A percentile compares a stretch with the other conserved stretches of the same genome.
These are phyloP conservation scores for Hesperophylax magnus DNA, from an alignment of 1,140 invertebrate genomes.

Conservation along the genomic window DNA sequence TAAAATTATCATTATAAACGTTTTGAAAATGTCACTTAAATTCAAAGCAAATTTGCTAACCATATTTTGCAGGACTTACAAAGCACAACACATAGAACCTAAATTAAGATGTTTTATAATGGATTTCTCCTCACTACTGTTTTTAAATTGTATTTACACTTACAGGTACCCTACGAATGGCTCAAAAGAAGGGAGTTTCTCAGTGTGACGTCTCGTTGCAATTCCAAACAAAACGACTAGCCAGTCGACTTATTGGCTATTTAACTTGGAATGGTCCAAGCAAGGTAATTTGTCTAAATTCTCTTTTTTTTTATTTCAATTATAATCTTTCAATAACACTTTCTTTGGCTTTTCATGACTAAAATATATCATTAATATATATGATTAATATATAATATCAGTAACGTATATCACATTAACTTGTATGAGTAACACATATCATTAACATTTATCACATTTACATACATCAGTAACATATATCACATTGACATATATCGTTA, in stretches of 20 bases:
- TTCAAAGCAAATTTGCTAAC: no score
- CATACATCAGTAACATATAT: no score
- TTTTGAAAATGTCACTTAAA: no score
- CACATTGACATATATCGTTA: no score
- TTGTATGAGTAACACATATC: no score
- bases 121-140: background rate
- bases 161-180: slow-evolving; percentile 70
- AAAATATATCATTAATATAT: no score
- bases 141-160: slow-evolving; percentile 21
- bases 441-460: no score
- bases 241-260: slow-evolving; percentile 78
- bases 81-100: no score
- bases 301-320: background rate
- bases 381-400: no score
- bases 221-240: slow-evolving; percentile 79
- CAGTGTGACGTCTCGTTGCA: slow-evolving; percentile 79
- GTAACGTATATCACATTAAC: no score
- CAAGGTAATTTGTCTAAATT: slow-evolving; percentile 39
- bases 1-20: no score
- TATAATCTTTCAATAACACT: background rate
- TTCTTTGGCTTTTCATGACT: background rate
- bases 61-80: no score
- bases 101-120: background rate
- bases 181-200: slow-evolving; percentile 77
- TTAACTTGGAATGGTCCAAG: slow-evolving; percentile 72